Percentiles rank a stretch among this genome's conserved stretches.
Conservation (phyloP, 1,140 invertebrate species). For the Aphis gossypii region DNA sequence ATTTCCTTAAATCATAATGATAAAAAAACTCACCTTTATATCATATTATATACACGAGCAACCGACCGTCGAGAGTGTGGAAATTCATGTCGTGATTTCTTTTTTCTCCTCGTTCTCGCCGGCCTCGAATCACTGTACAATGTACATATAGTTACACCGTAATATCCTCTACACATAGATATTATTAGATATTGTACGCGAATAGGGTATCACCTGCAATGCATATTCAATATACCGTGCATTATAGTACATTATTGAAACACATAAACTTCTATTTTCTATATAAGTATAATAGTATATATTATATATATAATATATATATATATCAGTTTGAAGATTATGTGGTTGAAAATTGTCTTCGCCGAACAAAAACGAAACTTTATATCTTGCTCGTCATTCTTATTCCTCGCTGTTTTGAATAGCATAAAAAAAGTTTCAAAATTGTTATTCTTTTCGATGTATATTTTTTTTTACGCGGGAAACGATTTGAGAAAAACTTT, state of each 20-base stretch:
- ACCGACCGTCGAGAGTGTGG: background rate
- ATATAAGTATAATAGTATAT: background rate
- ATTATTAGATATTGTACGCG: too few species aligned
- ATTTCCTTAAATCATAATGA: background rate
- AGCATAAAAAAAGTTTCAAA: slow-evolving; percentile 5
- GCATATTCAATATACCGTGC: background rate
- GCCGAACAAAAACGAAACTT: background rate
- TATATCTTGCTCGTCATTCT: background rate
- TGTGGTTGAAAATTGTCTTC: background rate
- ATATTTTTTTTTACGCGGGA: background rate
- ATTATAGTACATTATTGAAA: background rate
- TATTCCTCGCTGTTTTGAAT: background rate
- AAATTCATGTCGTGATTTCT: background rate
- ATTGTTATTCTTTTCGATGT: background rate
- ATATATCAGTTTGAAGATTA: background rate
- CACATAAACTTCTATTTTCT: background rate
- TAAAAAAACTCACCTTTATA: background rate
- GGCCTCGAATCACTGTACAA: background rate
- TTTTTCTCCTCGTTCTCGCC: background rate
- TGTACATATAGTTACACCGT: background rate
- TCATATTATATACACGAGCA: background rate
- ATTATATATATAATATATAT: background rate
- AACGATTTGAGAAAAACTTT: background rate
- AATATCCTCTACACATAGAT: background rate
- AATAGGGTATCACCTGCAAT: too few species aligned